Conservation (phyloP, 2,888 invertebrate genomes). For the Caenorhabditis plicata region DNA sequence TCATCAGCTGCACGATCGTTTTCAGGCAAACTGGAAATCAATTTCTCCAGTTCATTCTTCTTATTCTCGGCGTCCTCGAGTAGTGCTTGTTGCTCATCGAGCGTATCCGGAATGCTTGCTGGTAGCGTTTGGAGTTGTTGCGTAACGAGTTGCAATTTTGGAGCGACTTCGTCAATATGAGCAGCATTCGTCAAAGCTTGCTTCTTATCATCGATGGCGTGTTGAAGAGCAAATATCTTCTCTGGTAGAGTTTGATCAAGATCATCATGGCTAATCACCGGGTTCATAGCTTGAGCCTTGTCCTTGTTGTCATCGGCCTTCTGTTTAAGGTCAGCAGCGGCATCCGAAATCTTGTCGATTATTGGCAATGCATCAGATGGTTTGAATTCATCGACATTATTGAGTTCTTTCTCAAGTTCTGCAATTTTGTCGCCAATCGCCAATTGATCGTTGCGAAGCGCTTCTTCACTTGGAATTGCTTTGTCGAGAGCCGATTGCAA, state of each 20-base stretch:
- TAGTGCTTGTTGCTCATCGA: slow-evolving; percentile 30
- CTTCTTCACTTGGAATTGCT: slow-evolving; percentile 18
- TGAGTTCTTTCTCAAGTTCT: slow-evolving; percentile 10
- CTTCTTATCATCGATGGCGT: slow-evolving; percentile 17
- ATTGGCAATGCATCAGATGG: slow-evolving; percentile 19
- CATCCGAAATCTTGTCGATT: slow-evolving; percentile 22
- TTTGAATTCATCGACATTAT: slow-evolving; percentile 12
- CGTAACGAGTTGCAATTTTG: slow-evolving; percentile 22
- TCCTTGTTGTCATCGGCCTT: slow-evolving; percentile 14
- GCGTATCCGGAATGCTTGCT: slow-evolving; percentile 9
- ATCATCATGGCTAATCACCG: slow-evolving; percentile 16
- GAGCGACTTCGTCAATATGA: slow-evolving; percentile 19
- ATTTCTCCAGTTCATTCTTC: slow-evolving; percentile 26
- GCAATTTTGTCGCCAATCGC: slow-evolving; percentile 9
- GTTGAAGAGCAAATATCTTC: slow-evolving; percentile 4
- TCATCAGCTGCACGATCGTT: slow-evolving; percentile 24
- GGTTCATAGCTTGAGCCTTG: slow-evolving; percentile 5
- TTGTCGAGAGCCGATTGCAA: slow-evolving; percentile 25
- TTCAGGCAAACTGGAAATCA: slow-evolving; percentile 22
- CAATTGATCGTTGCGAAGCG: slow-evolving; percentile 14
- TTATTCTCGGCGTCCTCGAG: slow-evolving; percentile 28
- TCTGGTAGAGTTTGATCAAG: slow-evolving; percentile 13
- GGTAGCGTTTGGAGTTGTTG: slow-evolving; percentile 22
- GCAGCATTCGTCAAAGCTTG: slow-evolving; percentile 17
- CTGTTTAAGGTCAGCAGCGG: slow-evolving; percentile 19